These are phyloP conservation scores for Drosophila eohydei DNA, from an alignment of 2,888 invertebrate species.

Conservation along the genomic window DNA sequence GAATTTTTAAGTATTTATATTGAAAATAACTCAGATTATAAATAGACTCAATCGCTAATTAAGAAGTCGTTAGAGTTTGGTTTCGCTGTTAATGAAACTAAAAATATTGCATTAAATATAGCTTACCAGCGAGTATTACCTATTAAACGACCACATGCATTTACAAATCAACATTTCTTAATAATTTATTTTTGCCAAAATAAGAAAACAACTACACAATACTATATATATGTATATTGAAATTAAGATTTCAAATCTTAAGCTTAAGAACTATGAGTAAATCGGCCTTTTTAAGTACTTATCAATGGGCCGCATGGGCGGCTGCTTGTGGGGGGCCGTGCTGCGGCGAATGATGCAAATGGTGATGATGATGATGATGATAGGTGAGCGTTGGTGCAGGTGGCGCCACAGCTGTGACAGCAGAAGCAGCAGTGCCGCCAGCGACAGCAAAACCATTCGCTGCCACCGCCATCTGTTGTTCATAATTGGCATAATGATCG, in stretches of 20 bases:
- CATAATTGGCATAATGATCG: conserved; percentile 68
- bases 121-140: not conserved
- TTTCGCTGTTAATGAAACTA: not conserved
- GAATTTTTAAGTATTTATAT: too few relatives aligned
- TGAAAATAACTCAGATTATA: too few relatives aligned
- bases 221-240: conserved; percentile 18
- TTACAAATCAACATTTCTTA: conserved; percentile 50
- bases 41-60: too few relatives aligned
- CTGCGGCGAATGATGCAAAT: conserved; percentile 57
- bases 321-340: conserved; percentile 49
- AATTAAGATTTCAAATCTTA: conserved; percentile 41
- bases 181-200: conserved; percentile 45
- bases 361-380: conserved; percentile 69
- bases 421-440: conserved; percentile 19
- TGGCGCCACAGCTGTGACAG: conserved; percentile 34
- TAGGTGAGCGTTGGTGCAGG: conserved; percentile 68
- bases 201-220: conserved; percentile 38
- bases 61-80: not conserved
- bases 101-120: not conserved
- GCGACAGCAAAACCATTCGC: conserved; percentile 42
- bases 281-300: conserved; percentile 52
- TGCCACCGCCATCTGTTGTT: conserved; percentile 65
- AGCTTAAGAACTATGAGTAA: conserved; percentile 49
- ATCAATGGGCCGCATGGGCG: conserved; percentile 48
- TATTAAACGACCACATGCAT: not conserved